Conservation (phyloP, 2,888 invertebrate genomes). For the Anoplius nigerrimus region DNA sequence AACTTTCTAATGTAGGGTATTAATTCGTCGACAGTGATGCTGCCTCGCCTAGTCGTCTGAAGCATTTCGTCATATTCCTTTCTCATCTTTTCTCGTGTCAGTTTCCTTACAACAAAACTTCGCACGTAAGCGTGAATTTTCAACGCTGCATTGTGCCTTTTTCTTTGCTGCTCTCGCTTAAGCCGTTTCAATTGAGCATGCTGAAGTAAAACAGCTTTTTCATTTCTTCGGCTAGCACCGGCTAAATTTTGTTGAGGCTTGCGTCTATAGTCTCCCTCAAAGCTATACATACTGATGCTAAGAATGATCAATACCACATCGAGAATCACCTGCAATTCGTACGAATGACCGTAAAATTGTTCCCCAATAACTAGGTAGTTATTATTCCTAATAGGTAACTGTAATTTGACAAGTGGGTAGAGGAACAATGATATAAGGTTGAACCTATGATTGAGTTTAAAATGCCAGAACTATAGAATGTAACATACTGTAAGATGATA, state of each 20-base stretch:
- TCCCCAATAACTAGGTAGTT: too few relatives aligned
- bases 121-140: slow-evolving; percentile 89
- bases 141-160: slow-evolving; percentile 84
- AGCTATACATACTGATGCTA: slow-evolving; percentile 79
- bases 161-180: slow-evolving; percentile 89
- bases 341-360: too few relatives aligned
- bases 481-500: too few relatives aligned
- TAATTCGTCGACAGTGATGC: slow-evolving; percentile 75
- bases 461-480: too few relatives aligned
- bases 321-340: too few relatives aligned
- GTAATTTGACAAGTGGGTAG: too few relatives aligned
- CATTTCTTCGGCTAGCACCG: slow-evolving; percentile 87
- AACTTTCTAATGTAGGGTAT: slow-evolving; percentile 81
- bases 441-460: too few relatives aligned
- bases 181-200: slow-evolving; percentile 90
- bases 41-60: slow-evolving; percentile 73
- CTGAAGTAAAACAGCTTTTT: slow-evolving; percentile 83
- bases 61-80: slow-evolving; percentile 82
- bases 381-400: too few relatives aligned
- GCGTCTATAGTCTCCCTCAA: slow-evolving; percentile 93
- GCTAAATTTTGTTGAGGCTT: slow-evolving; percentile 93
- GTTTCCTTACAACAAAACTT: slow-evolving; percentile 84
- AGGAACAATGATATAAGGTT: too few relatives aligned
- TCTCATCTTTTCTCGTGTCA: slow-evolving; percentile 81
- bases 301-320: not conserved